Evolutionary conservation across 1,140 invertebrate genomes (phyloP).

Genomic region (Arctopsyche grandis): DNA sequence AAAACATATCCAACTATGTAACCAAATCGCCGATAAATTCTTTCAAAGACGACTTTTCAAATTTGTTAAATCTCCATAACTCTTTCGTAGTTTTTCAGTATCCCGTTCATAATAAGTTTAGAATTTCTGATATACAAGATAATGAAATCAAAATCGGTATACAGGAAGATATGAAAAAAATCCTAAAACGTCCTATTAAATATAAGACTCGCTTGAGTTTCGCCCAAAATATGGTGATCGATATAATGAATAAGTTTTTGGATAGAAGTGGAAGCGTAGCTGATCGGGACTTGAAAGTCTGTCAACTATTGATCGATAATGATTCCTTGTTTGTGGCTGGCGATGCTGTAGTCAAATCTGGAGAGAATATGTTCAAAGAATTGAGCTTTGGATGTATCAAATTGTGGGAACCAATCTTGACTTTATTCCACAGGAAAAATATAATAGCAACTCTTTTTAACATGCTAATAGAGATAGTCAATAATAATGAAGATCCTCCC

Average conservation of each 20-base stretch:
- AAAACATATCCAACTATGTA: conserved; percentile 35
- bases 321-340: conserved; percentile 61
- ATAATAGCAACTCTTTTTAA: conserved; percentile 64
- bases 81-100: conserved; percentile 47
- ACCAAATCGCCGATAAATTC: conserved; percentile 35
- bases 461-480: conserved; percentile 63
- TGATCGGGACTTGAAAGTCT: conserved; percentile 20
- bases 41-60: conserved; percentile 54
- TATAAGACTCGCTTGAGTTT: neutral
- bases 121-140: conserved; percentile 59
- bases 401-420: conserved; percentile 68
- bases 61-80: conserved; percentile 58
- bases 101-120: conserved; percentile 57
- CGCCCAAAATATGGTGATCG: neutral
- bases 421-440: conserved; percentile 65
- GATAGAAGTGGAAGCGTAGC: neutral
- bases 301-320: conserved; percentile 58
- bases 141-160: conserved; percentile 56
- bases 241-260: conserved; percentile 28
- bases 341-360: conserved; percentile 57
- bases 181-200: neutral
- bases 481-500: conserved; percentile 57
- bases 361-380: conserved; percentile 50
- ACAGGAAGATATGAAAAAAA: conserved; percentile 8
- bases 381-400: conserved; percentile 50